Percentiles rank a stretch among this genome's conserved stretches.
These are phyloP conservation scores for Diadumene lineata DNA, from an alignment of 92 coral and sea anemone genomes.

Conservation along the genomic window DNA sequence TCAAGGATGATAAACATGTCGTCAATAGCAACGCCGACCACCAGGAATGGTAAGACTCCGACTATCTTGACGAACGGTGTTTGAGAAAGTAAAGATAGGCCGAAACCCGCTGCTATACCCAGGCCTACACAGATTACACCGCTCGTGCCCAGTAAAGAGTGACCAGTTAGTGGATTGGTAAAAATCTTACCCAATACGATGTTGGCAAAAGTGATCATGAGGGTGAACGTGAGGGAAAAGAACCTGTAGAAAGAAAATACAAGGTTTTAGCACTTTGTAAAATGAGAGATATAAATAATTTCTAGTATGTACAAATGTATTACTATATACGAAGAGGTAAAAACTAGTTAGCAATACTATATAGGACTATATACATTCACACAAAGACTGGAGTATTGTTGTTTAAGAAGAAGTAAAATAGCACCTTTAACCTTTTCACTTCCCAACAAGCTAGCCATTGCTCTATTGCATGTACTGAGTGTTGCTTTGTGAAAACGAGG, in stretches of 20 bases:
- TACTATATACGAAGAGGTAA: no score
- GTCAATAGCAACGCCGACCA: slow-evolving; percentile 82
- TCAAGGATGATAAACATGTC: slow-evolving; percentile 79
- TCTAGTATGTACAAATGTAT: background rate
- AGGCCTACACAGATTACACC: slow-evolving; percentile 71
- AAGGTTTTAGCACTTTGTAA: background rate
- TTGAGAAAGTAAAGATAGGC: slow-evolving; percentile 53
- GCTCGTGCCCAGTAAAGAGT: slow-evolving; percentile 56
- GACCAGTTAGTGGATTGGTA: slow-evolving; percentile 72
- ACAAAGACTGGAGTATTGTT: no score
- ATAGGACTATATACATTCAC: no score
- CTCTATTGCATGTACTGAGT: no score
- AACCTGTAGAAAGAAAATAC: background rate
- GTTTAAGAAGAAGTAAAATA: no score
- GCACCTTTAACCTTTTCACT: no score
- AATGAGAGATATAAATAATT: background rate
- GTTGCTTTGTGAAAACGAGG: no score
- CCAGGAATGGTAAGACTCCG: slow-evolving; percentile 75
- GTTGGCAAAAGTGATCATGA: slow-evolving; percentile 67
- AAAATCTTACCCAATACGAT: slow-evolving; percentile 63
- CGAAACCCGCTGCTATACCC: slow-evolving; percentile 71
- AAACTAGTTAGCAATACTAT: no score
- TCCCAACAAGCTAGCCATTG: no score
- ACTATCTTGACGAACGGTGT: slow-evolving; percentile 67
- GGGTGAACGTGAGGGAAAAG: slow-evolving; percentile 63